Evolutionary conservation across 2,113 vertebrate species (phyloP).

Genomic region (Gnathonemus echidnorhynchus): DNA sequence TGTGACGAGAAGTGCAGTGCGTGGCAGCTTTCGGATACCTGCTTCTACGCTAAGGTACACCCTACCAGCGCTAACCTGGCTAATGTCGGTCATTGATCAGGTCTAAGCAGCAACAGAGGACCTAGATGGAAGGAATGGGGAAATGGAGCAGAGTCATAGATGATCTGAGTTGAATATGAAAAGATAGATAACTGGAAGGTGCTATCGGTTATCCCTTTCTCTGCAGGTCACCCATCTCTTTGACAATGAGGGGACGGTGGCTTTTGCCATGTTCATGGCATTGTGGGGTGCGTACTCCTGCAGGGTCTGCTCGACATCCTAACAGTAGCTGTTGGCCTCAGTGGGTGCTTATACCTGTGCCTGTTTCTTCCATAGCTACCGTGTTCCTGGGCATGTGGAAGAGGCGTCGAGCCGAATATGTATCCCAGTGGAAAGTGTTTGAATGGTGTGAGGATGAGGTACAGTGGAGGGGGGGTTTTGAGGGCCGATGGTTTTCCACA

Average conservation of each 20-base stretch:
- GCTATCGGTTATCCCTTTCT: not conserved
- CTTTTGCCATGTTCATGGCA: constrained; percentile 89
- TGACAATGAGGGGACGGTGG: constrained; percentile 83
- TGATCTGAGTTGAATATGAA: not conserved
- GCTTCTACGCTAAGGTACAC: constrained; percentile 75
- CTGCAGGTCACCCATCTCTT: constrained; percentile 80
- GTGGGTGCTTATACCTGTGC: not conserved
- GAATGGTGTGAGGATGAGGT: constrained; percentile 88
- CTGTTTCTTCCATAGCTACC: constrained; percentile 62
- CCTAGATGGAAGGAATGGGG: not conserved
- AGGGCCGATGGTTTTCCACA: not conserved
- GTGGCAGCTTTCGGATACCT: constrained; percentile 78
- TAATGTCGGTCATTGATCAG: not conserved
- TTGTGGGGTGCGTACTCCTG: constrained; percentile 77
- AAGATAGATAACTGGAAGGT: not conserved
- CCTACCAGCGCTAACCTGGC: too few species aligned
- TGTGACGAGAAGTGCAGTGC: constrained; percentile 66
- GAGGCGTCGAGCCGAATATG: constrained; percentile 61
- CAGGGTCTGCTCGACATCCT: not conserved
- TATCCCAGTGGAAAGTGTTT: constrained; percentile 71
- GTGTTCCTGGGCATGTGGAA: constrained; percentile 92
- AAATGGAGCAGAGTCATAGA: not conserved
- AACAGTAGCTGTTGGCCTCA: not conserved
- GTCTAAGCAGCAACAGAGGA: not conserved
- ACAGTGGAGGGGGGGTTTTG: not conserved